Evolutionary conservation across 2,797 vertebrate genomes (phyloP), one percentile per base, ranked within the genome.

Genomic region (Mionectes olivaceus): DNA sequence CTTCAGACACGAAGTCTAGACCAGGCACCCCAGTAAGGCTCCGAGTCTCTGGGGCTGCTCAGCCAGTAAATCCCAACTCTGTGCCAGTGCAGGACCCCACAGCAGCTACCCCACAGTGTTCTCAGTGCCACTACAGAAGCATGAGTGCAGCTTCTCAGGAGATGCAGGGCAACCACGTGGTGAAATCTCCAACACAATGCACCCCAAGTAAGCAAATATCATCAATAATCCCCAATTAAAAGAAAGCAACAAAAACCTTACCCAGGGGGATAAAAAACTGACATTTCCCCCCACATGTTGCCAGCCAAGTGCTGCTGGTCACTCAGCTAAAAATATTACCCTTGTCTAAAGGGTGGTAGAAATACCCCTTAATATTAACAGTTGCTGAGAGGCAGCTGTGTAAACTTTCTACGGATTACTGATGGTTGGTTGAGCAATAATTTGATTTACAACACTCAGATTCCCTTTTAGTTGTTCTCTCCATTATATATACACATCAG

Each of bases 401-500:
- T 92, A 95, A 96, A 90, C 77, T 87, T 89, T 90, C 75, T 91
- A 75, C 59, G 30, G 11, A 50, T 87, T 87, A 73, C 56, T 60
- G 63, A 27, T 39, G 33, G 46, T 73, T 47, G 16, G 30, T 93
- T 95, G 73, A 93, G 49, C 79, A 94, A 91, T n/a, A 52, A 32
- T 41, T 81, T 89, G 81, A 96, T 95, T 96, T 94, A 92, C 33
- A 75, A 74, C 49, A 69, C 49, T 87, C 50, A 93, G 11, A 69
- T 90, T 91, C 95, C 68, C 17, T 67, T 74, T 55, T 53, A 27
- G 47, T 79, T 74, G 30, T 82, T 87, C 80, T 30, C 30, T 84
- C 30, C 32, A 13, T 87, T 81, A 28, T 46, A 41, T 27, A 71
- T 46, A 90, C 52, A 88, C 27, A 46, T 94, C 93, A 94, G 76